Evolutionary conservation across 2,113 vertebrate genomes (phyloP), one percentile per base, ranked within the genome.

Genomic region (Dolichallabes microphthalmus): DNA sequence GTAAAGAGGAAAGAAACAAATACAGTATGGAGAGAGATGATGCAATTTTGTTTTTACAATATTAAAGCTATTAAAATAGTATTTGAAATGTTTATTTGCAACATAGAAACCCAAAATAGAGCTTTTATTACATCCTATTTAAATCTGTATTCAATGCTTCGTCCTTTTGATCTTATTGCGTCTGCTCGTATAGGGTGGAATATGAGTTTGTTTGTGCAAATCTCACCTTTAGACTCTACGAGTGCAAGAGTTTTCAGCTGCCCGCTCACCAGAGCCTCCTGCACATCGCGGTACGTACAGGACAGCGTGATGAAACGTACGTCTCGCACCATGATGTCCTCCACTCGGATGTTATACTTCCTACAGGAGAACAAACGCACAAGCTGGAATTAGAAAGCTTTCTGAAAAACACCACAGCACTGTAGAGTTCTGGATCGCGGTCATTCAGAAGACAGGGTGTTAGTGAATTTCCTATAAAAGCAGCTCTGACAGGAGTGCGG

Each of bases 291-390:
- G 89, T 97, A 99, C 86, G 95, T 96, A 86, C 96, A 98, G 92
- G 93, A 96, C 57, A 98, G 95, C n/a, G 97, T 97, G 89, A 99
- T 92, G 3, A 94, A 96, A 82, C 91, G 96, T 25, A 99, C 96
- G 0, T 99, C 97, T 58, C 97, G 92, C 69, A 99, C 96, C 98
- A 99, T 99, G 91, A 99, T 99, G 92, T 99, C 98, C 85, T 99
- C 98, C 85, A 99, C 98, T 0, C 96, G 95, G 76, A 99, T 95
- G 0, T 97, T 98, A 92, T 99, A 99, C 88, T 97, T 98, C 92
- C 98, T 99, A 91, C 83, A 88, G 80, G 35, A 88, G 80, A 45
- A 68, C 25, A 50, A 73, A 9, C 9, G 2, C 45, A 57, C 61
- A 20, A 58, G 20, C 53, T 2, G 17, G 12, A 58, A 14, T 50